Percentiles rank a stretch among this genome's conserved stretches.
Conservation (phyloP, 2,797 vertebrate species). For the Diglossa cyanea region DNA sequence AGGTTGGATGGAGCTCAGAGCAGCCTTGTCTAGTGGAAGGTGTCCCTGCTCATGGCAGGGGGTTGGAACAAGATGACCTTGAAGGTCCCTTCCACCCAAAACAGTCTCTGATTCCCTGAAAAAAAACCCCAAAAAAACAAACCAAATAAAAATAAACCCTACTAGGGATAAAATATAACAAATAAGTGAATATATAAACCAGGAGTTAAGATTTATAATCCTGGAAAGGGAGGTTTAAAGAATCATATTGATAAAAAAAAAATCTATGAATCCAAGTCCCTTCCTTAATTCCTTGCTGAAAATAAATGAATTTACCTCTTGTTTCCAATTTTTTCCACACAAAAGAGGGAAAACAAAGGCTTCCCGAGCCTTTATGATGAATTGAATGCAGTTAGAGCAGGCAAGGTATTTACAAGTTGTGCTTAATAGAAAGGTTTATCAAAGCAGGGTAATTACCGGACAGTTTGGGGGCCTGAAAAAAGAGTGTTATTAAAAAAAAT, state of each 20-base stretch:
- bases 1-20: background rate
- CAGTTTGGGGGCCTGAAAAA: background rate
- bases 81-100: background rate
- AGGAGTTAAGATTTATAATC: background rate
- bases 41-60: background rate
- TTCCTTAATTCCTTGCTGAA: background rate
- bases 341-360: background rate
- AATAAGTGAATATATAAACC: background rate
- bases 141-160: background rate
- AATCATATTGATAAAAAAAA: background rate
- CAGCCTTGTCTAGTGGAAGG: background rate
- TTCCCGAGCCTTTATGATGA: background rate
- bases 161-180: background rate
- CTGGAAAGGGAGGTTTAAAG: background rate
- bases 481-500: background rate
- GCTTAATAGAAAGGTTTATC: slow-evolving; percentile 35
- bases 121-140: background rate
- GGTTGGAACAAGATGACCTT: background rate
- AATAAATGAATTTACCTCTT: background rate
- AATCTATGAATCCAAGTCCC: background rate
- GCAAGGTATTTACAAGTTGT: slow-evolving; percentile 31
- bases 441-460: slow-evolving; percentile 37
- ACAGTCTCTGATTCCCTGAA: background rate
- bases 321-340: background rate
- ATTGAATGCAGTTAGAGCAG: background rate